phyloP scores from a whole-genome alignment of 1,140 invertebrate genomes.

The Polyergus mexicanus region DNA sequence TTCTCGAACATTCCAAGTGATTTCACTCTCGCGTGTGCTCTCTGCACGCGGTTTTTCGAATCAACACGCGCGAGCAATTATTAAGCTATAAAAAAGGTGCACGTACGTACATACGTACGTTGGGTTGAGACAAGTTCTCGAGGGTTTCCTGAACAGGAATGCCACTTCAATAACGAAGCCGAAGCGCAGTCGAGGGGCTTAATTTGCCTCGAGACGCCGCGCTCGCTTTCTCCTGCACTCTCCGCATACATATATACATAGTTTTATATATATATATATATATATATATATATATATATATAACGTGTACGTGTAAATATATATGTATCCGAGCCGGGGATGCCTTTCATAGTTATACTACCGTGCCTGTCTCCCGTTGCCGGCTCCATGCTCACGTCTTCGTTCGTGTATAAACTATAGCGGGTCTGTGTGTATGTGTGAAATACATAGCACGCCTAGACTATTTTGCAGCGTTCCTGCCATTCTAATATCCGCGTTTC shows the following conservation, averaged over 20 bases:
- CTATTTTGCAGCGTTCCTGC: slow-evolving; percentile 82
- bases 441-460: slow-evolving; percentile 74
- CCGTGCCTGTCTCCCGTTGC: neutral
- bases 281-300: neutral
- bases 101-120: slow-evolving; percentile 13
- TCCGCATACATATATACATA: neutral
- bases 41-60: neutral
- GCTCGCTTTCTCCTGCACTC: slow-evolving; percentile 23
- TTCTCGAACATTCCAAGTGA: neutral
- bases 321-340: slow-evolving; percentile 41
- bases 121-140: slow-evolving; percentile 60
- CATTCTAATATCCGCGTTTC: slow-evolving; percentile 82
- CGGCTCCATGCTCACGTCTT: slow-evolving; percentile 28
- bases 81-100: slow-evolving; percentile 71
- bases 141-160: slow-evolving; percentile 71
- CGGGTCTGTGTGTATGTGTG: slow-evolving; percentile 23
- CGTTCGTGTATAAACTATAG: slow-evolving; percentile 41
- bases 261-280: slow-evolving; percentile 3
- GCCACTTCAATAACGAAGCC: slow-evolving; percentile 76
- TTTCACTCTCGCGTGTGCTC: neutral
- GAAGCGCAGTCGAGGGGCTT: slow-evolving; percentile 71
- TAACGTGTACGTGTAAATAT: neutral
- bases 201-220: slow-evolving; percentile 74
- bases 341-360: slow-evolving; percentile 57
- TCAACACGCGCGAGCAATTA: slow-evolving; percentile 58